A percentile compares a stretch with the other conserved stretches of the same genome.
These are phyloP conservation scores for Erynnis tages DNA, from an alignment of 2,888 invertebrate species.

Conservation along the genomic window DNA sequence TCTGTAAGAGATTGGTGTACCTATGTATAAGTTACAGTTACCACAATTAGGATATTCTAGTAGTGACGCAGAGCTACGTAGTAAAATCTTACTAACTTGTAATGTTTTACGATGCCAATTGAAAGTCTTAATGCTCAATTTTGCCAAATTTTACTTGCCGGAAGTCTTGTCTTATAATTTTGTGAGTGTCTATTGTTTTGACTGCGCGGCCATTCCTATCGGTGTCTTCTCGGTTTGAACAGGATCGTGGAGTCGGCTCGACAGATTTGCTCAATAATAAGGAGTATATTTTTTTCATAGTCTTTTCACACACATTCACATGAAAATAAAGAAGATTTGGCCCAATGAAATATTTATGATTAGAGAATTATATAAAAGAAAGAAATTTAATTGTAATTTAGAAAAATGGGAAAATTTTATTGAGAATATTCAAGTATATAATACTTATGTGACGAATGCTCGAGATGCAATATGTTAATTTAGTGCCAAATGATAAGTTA, in stretches of 20 bases:
- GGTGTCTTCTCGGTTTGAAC: slow-evolving; percentile 32
- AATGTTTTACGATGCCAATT: slow-evolving; percentile 71
- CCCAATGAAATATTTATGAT: slow-evolving; percentile 64
- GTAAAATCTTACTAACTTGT: slow-evolving; percentile 59
- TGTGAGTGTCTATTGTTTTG: slow-evolving; percentile 44
- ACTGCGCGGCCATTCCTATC: slow-evolving; percentile 45
- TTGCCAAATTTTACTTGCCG: slow-evolving; percentile 81
- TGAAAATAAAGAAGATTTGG: slow-evolving; percentile 49
- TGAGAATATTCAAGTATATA: slow-evolving; percentile 62
- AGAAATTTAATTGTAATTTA: slow-evolving; percentile 65
- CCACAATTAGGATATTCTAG: slow-evolving; percentile 72
- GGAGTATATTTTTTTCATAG: slow-evolving; percentile 59
- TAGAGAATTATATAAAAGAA: slow-evolving; percentile 54
- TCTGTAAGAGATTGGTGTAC: slow-evolving; percentile 57
- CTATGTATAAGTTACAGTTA: slow-evolving; percentile 73
- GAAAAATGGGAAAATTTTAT: slow-evolving; percentile 58
- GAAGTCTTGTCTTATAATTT: slow-evolving; percentile 70
- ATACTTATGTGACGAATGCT: slow-evolving; percentile 71
- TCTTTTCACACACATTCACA: slow-evolving; percentile 47
- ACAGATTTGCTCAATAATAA: slow-evolving; percentile 68
- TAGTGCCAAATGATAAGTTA: slow-evolving; percentile 82
- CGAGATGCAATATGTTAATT: slow-evolving; percentile 81
- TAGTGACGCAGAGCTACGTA: slow-evolving; percentile 66
- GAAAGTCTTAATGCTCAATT: slow-evolving; percentile 79
- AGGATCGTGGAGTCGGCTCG: slow-evolving; percentile 32